Base-by-base conservation (phyloP, 1,140 invertebrate genomes). In the Eriocheir sinensis region DNA sequence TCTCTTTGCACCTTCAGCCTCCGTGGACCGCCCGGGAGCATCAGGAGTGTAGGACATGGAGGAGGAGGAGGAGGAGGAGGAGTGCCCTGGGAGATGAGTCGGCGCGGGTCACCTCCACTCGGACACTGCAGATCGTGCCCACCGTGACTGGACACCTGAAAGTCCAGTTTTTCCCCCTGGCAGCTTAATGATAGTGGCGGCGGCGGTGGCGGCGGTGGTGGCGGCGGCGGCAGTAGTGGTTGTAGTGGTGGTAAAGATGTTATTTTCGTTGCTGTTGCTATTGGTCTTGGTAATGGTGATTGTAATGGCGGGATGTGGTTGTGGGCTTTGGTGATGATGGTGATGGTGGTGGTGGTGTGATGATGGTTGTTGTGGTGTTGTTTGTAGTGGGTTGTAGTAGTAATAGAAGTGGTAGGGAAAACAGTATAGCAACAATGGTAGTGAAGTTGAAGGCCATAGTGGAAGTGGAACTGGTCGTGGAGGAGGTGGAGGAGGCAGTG, bases 91-190 rank as follows among this genome's bases (percentile, higher is more conserved):
- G 60, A 53, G 17, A 72, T 72, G 60, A 72, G 60, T 72, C 60
- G 60, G 60, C 60, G 60, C 60, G 60, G 60, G 60, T 72, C 60
- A 72, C 60, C 60, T 72, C 60, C 60, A 72, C 21, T 72, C 60
- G 60, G 60, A 72, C 60, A 72, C 60, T 72, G 60, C 60, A 72
- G 60, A n/a, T 72, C 60, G 60, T 72, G 60, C 60, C 60, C 60
- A 72, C 60, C 60, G 60, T 72, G 60, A 72, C 60, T 72, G 60
- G 60, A 72, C 60, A 72, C 60, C 60, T 72, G 60, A 72, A 72
- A 72, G 60, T 72, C 60, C 27, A 72, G 60, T 72, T 72, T 72
- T 72, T 72, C 60, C 60, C 21, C 60, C 60, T 72, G 60, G 60
- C 60, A 72, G 60, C 60, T 72, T 72, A 72, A 72, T 72, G 60